Conservation (phyloP, 2,888 invertebrate genomes). For the Thymelicus acteon region DNA sequence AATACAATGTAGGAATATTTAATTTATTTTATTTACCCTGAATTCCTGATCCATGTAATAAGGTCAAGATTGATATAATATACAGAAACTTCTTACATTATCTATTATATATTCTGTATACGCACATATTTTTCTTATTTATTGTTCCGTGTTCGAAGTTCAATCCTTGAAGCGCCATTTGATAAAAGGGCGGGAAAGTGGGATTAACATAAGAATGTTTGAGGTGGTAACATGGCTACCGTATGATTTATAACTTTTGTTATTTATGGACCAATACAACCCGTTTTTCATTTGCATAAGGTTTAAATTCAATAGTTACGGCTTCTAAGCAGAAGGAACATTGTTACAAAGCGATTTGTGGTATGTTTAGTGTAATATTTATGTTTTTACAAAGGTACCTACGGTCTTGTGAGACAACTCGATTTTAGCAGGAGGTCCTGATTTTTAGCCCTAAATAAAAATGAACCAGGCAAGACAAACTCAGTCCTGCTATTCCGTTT, state of each 20-base stretch:
- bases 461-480: no score
- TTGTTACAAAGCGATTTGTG: neutral
- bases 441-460: no score
- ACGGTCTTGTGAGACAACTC: no score
- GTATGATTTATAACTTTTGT: slow-evolving; percentile 30
- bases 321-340: slow-evolving; percentile 10
- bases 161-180: slow-evolving; percentile 39
- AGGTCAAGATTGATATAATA: no score
- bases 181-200: slow-evolving; percentile 37
- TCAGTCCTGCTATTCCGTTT: no score
- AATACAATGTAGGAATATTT: no score
- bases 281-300: neutral
- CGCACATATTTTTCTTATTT: slow-evolving; percentile 34
- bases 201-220: slow-evolving; percentile 37
- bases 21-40: no score
- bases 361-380: no score
- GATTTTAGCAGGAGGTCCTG: no score
- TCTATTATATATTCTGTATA: neutral
- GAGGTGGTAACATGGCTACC: slow-evolving; percentile 32
- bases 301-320: neutral
- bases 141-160: slow-evolving; percentile 45
- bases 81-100: no score
- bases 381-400: no score
- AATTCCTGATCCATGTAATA: no score
- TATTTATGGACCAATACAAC: neutral